Evolutionary conservation across 2,888 invertebrate genomes (phyloP), one percentile per base, ranked within the genome.

Genomic region (Tetanocera ferruginea): DNA sequence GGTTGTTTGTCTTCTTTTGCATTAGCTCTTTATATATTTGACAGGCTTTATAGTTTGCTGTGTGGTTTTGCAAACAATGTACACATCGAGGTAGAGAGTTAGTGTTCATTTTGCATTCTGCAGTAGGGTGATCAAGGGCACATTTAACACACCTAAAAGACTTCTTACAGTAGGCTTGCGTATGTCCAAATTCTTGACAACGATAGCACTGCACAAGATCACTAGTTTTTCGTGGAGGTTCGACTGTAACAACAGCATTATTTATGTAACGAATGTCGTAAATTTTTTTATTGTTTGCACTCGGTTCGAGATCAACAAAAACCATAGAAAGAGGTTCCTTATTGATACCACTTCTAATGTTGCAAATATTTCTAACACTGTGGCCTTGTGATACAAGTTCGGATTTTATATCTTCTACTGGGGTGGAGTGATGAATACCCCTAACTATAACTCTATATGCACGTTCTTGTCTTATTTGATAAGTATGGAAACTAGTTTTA

Each of bases 171-270:
- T 62, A 62, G 9, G 62, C 1, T 28, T 62, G 19, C 17, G 62
- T 62, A 3, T 62, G 62, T 0, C 28, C 1, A 62, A 62, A 62
- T 62, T 62, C 25, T 62, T 62, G 28, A 17, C 62, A 62, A 17
- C 62, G 62, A 28, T 62, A 31, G 62, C 62, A 62, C 28, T 62
- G 62, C 17, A 62, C 28, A 25, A 62, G 17, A 28, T 62, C 62
- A 28, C 11, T 23, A 17, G 28, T 31, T 28, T 62, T 62, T 2
- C 5, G 25, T 25, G 62, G 25, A 25, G 62, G 62, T 17, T 5
- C 62, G 11, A 62, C 28, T 3, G 9, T 62, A 62, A 28, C 62
- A 25, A 62, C 28, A 9, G 25, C 23, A 25, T 28, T 62, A 62
- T 9, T 28, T 28, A 28, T 62, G 19, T 5, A 14, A 25, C 25